Conservation (phyloP, 2,113 vertebrate species). For the Falco punctatus region DNA sequence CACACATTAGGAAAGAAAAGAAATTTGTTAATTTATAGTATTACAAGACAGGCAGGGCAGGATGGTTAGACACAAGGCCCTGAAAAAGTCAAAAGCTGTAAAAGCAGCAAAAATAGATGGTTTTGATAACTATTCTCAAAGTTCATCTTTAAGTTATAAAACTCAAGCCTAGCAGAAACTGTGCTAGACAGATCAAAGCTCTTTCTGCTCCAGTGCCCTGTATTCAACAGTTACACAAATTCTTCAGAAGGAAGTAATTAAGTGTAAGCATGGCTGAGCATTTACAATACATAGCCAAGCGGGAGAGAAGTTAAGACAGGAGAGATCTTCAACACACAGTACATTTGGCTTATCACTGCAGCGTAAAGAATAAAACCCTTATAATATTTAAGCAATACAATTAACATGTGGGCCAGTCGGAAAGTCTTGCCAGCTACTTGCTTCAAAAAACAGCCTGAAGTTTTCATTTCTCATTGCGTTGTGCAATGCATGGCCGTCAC, state of each 20-base stretch:
- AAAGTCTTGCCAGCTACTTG: not conserved
- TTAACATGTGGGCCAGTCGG: rapidly evolving
- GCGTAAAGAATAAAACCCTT: not conserved
- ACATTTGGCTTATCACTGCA: not conserved
- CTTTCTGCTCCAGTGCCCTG: not conserved
- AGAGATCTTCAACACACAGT: not conserved
- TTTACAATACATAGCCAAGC: not conserved
- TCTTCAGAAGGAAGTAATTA: not conserved
- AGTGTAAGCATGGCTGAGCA: not conserved
- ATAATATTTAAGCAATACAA: not conserved
- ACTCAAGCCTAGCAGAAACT: not conserved
- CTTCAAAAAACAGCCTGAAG: not conserved
- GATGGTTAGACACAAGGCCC: not conserved
- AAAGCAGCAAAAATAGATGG: not conserved
- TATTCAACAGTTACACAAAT: not conserved
- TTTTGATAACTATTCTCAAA: not conserved
- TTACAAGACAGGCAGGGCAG: not conserved
- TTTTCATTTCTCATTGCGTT: rapidly evolving
- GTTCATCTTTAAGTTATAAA: not conserved
- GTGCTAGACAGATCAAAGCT: not conserved
- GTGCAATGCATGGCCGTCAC: rapidly evolving
- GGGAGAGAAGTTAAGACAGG: not conserved
- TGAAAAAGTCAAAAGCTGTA: not conserved
- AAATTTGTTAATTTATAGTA: not conserved
- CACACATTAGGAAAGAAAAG: not conserved